Evolutionary conservation across 2,888 invertebrate species (phyloP), one percentile per base, ranked within the genome.

Genomic region (Cantharis rufa): DNA sequence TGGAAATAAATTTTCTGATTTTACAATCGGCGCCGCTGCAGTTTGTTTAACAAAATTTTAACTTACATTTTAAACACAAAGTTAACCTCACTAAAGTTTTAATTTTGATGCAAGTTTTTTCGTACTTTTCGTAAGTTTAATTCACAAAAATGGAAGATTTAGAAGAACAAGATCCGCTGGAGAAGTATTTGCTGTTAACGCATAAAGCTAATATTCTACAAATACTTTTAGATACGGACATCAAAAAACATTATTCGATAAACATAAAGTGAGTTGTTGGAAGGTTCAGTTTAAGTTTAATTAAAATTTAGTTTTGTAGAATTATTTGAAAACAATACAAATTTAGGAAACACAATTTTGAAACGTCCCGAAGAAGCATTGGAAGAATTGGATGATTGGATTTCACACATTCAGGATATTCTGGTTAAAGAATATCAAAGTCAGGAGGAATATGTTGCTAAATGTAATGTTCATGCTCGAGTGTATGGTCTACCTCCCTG

Each of bases 381-480:
- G 76, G 90, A 91, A 16, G 83, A 90, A 18, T 94, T 94, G 88
- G 91, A 95, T 84, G 86, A 88, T 74, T 91, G 91, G 77, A 88
- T 93, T 16, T 84, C 92, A 63, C 89, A 90, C 84, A 92, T 91
- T 0, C 94, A 95, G 85, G 89, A 90, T 84, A 85, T 87, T 76
- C 84, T 94, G 15, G 84, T 91, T 62, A 89, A 90, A 79, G 85
- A 85, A 87, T 72, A 83, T 62, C 82, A 82, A 74, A 89, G 89
- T 78, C 21, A 15, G 9, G 86, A 85, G 3, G 86, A 89, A 81
- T 86, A 84, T 77, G 87, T 85, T 73, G 82, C 92, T 78, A 93
- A 94, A 88, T 87, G 89, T 77, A 92, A 94, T 89, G 90, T 94
- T 15, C 93, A 93, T 85, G 92, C 93, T 9, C 89, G 94, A 82